Evolutionary conservation across 2,797 vertebrate species (phyloP).

Genomic region (Todus mexicanus): DNA sequence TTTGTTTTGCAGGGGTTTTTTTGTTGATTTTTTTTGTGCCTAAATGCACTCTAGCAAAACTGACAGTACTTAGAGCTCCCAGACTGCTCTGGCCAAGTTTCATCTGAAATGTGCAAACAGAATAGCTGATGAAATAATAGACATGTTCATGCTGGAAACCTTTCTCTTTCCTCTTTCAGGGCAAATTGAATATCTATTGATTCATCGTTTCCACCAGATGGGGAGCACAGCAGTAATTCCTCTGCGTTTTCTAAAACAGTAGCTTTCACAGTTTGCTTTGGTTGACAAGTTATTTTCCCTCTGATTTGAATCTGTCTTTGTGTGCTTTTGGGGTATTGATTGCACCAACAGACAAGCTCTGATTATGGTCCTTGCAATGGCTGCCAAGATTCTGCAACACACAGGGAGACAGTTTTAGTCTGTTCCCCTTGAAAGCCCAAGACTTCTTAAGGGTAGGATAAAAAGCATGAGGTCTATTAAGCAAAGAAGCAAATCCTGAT

Average conservation of each 20-base stretch:
- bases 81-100: constrained; percentile 12
- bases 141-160: constrained; percentile 14
- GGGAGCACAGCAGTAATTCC: constrained; percentile 23
- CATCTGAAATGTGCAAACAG: constrained; percentile 14
- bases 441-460: not conserved
- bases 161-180: constrained; percentile 22
- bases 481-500: not conserved
- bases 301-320: constrained; percentile 35
- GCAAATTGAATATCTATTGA: constrained; percentile 48
- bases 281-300: constrained; percentile 52
- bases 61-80: not conserved
- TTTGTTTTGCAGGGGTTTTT: not conserved
- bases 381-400: constrained; percentile 8
- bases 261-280: constrained; percentile 31
- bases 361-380: not conserved
- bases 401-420: not conserved
- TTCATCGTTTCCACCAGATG: constrained; percentile 42
- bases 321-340: constrained; percentile 23
- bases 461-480: not conserved
- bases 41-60: constrained; percentile 10
- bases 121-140: constrained; percentile 47
- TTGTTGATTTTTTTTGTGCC: not conserved
- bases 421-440: not conserved
- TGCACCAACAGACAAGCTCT: constrained; percentile 6
- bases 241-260: not conserved